Base-by-base conservation (phyloP, 2,888 invertebrate species). In the Acronicta leporina region DNA sequence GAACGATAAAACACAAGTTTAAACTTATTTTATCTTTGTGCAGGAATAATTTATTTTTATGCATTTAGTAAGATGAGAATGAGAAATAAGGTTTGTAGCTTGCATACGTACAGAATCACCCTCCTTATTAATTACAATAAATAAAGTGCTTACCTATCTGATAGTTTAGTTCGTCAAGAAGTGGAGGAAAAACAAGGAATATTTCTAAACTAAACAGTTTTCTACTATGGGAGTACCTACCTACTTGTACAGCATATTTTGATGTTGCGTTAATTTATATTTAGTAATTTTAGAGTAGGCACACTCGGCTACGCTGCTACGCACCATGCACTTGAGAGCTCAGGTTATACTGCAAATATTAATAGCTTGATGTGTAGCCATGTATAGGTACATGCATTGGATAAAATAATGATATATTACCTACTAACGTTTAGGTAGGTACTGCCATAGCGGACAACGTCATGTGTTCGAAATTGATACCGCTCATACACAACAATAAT, bases 401-500 rank as follows among this genome's bases (percentile, higher is more conserved):
- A 20, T 20, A 20, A 20, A 20, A 20, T 20, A 20, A 2, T 20
- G n/a, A n/a, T n/a, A n/a, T 20, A 20, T 20, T 2, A 20, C 20
- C 20, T 27, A 27, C 5, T 33, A 33, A 33, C 3, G 2, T 33
- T 1, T 10, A 33, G 38, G 38, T n/a, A 8, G 14, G 25, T 46
- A 61, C 35, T 56, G 42, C 49, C 48, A 63, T 51, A 65, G 53
- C 53, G 57, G 57, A 55, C 42, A 62, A 63, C 35, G 38, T 38
- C 41, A 53, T 43, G 55, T 58, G 44, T 60, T 54, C 16, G 60
- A 79, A 63, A 73, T 61, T 75, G 51, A 62, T 64, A 79, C 60
- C 47, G 52, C 75, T 70, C 63, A 80, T 82, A 84, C 78, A 91
- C 87, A 88, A 89, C 86, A 87, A 85, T 75, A 83, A 84, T 88